phyloP scores from a whole-genome alignment of 1,140 invertebrate species.

The Ostrea edulis region DNA sequence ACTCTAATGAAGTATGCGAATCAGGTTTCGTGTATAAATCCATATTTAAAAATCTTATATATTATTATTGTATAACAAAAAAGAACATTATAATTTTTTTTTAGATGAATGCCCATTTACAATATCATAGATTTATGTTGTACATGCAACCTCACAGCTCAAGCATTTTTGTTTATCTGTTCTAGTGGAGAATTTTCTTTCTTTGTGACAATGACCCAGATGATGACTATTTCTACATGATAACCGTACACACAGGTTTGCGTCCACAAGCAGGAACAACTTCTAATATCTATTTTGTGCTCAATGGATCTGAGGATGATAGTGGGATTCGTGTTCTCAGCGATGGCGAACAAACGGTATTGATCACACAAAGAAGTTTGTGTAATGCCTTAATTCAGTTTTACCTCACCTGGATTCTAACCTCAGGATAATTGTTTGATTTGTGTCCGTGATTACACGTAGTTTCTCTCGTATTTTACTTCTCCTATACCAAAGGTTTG shows the following conservation, averaged over 20 bases:
- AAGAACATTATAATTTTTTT: too few species aligned
- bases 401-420: too few species aligned
- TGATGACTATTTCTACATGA: slow-evolving; percentile 72
- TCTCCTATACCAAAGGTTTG: too few species aligned
- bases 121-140: background rate
- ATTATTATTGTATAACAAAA: too few species aligned
- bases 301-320: slow-evolving; percentile 68
- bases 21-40: background rate
- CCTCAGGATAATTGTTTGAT: too few species aligned
- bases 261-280: slow-evolving; percentile 68
- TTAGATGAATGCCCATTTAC: background rate
- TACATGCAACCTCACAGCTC: background rate
- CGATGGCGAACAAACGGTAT: slow-evolving; percentile 61
- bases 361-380: background rate
- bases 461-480: too few species aligned
- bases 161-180: background rate
- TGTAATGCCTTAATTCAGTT: too few species aligned
- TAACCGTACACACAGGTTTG: slow-evolving; percentile 73
- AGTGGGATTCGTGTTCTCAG: slow-evolving; percentile 66
- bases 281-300: slow-evolving; percentile 71
- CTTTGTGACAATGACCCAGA: slow-evolving; percentile 67
- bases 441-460: too few species aligned
- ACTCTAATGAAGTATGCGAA: background rate
- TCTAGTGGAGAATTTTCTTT: slow-evolving; percentile 69
- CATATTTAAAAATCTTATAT: too few species aligned